Conservation (phyloP, 2,797 vertebrate genomes). For the Pseudopleuronectes americanus region DNA sequence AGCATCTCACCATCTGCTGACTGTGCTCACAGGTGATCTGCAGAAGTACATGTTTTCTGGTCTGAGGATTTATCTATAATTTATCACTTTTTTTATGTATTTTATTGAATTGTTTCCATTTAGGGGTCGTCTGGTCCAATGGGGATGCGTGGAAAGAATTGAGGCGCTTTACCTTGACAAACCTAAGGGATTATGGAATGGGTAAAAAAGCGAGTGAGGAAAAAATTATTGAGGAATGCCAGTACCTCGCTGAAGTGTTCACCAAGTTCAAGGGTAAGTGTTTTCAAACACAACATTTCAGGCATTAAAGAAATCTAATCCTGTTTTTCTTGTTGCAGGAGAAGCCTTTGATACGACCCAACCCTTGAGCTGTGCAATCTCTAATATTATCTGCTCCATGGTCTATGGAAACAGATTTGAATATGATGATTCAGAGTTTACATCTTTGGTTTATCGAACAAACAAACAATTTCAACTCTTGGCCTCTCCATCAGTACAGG, state of each 20-base stretch:
- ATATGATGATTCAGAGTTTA: conserved; percentile 50
- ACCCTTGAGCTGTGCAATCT: conserved; percentile 13
- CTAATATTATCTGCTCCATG: conserved; percentile 34
- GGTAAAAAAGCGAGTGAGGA: conserved; percentile 53
- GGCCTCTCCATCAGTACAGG: conserved; percentile 24
- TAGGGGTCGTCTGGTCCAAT: conserved; percentile 49
- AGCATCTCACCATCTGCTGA: too few species aligned
- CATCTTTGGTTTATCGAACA: conserved; percentile 9
- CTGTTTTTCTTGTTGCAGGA: conserved; percentile 16
- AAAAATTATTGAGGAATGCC: conserved; percentile 60
- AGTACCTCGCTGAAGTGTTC: conserved; percentile 13
- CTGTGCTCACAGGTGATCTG: too few species aligned
- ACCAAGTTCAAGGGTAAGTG: conserved; percentile 30
- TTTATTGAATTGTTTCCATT: not conserved
- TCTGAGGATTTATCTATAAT: not conserved
- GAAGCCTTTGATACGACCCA: conserved; percentile 34
- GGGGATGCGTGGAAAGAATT: conserved; percentile 60
- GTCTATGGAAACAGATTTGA: conserved; percentile 61
- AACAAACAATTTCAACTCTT: not conserved
- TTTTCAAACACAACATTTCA: not conserved
- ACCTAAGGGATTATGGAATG: conserved; percentile 66
- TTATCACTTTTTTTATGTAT: not conserved
- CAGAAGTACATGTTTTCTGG: too few species aligned
- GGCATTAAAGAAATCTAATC: too few species aligned
- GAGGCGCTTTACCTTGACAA: conserved; percentile 46